Percentiles rank a stretch among this genome's conserved stretches.
These are phyloP conservation scores for Mylabris sibirica DNA, from an alignment of 2,888 invertebrate species.

Conservation along the genomic window DNA sequence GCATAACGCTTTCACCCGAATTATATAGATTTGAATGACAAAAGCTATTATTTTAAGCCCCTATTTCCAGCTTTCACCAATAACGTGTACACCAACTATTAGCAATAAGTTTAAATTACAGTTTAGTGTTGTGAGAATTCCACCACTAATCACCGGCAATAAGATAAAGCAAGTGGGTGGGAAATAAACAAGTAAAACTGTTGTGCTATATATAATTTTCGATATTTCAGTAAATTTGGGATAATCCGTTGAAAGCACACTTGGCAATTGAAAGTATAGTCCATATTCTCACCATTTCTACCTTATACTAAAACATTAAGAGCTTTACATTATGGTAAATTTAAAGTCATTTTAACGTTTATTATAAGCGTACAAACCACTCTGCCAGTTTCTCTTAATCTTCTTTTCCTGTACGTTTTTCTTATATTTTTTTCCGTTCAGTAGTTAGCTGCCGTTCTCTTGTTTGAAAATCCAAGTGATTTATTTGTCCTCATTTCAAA, in stretches of 20 bases:
- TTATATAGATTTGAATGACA: neutral
- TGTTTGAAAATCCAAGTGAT: neutral
- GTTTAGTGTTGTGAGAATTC: neutral
- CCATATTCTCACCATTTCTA: neutral
- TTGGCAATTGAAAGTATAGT: conserved; percentile 8
- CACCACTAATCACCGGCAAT: neutral
- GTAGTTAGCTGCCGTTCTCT: neutral
- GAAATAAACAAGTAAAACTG: neutral
- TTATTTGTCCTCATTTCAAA: neutral
- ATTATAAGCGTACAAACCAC: neutral
- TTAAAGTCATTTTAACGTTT: neutral
- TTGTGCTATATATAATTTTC: neutral
- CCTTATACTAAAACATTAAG: neutral
- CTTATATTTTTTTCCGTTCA: neutral
- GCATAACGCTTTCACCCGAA: neutral
- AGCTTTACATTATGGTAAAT: neutral
- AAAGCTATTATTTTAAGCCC: neutral
- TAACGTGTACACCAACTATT: conserved; percentile 4
- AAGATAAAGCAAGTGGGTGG: neutral
- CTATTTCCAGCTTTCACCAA: neutral
- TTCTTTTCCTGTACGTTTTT: neutral
- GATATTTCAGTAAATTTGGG: conserved; percentile 6
- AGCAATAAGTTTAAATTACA: conserved; percentile 16
- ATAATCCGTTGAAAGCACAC: conserved; percentile 14
- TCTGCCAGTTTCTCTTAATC: neutral